phyloP scores from a whole-genome alignment of 2,888 invertebrate species.

The Eristalis intricaria region DNA sequence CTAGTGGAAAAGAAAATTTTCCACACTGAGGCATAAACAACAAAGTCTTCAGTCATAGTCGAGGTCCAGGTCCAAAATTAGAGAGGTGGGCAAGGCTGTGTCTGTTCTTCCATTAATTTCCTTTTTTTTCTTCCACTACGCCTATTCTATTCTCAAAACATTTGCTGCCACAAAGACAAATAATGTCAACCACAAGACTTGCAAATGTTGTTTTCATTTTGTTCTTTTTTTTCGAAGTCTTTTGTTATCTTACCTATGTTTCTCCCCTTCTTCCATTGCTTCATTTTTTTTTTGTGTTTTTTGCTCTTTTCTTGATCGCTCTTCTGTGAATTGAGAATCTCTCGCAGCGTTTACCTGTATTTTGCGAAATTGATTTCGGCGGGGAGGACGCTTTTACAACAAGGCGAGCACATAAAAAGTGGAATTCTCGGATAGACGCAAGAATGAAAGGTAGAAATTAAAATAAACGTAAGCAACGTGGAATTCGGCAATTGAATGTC shows the following conservation, averaged over 20 bases:
- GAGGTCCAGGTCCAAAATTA: conserved; percentile 2
- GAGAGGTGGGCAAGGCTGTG: conserved; percentile 12
- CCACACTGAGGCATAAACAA: conserved; percentile 13
- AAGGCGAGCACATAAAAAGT: neutral
- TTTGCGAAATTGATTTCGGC: conserved; percentile 33
- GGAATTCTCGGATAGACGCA: neutral
- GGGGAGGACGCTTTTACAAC: neutral
- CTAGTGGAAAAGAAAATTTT: conserved; percentile 10
- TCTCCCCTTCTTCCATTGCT: neutral
- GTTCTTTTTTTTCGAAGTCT: neutral
- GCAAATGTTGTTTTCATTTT: conserved; percentile 35
- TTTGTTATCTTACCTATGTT: conserved; percentile 29
- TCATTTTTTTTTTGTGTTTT: neutral
- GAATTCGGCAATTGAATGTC: conserved; percentile 23
- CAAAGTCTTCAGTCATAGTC: neutral
- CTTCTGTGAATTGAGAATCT: conserved; percentile 2
- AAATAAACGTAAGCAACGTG: conserved; percentile 25
- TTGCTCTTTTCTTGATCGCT: neutral
- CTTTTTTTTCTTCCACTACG: neutral
- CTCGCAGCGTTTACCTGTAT: conserved; percentile 15
- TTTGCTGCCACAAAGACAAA: conserved; percentile 34
- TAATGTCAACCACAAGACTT: conserved; percentile 41
- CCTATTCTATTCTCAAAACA: conserved; percentile 21
- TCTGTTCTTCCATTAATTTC: conserved; percentile 22
- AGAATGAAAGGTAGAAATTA: conserved; percentile 30